Percentiles rank a stretch among this genome's conserved stretches.
phyloP scores from a whole-genome alignment of 2,888 invertebrate genomes.

The Drosophila demipolita region DNA sequence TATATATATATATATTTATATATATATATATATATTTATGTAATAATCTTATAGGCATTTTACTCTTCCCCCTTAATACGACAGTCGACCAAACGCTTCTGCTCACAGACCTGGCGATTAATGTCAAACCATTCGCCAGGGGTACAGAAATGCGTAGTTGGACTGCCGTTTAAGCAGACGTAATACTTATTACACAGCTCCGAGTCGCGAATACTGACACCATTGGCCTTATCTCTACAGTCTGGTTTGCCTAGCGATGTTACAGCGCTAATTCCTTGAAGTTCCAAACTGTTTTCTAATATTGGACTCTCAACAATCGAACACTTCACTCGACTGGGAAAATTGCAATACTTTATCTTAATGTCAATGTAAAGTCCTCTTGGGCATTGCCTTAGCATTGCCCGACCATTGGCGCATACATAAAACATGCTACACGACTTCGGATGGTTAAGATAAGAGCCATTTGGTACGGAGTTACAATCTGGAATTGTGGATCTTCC shows the following conservation, averaged over 20 bases:
- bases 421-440: constrained; percentile 49
- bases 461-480: constrained; percentile 36
- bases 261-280: background rate
- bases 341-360: constrained; percentile 32
- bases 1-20: background rate
- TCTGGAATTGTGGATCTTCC: constrained; percentile 18
- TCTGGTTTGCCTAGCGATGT: background rate
- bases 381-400: constrained; percentile 43
- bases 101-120: constrained; percentile 34
- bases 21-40: background rate
- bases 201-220: constrained; percentile 36
- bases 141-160: constrained; percentile 50
- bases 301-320: background rate
- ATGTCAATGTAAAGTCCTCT: constrained; percentile 43
- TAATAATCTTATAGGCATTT: background rate
- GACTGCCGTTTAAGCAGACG: constrained; percentile 42
- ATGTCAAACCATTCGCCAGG: constrained; percentile 63
- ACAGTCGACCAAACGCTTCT: constrained; percentile 28
- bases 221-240: constrained; percentile 38
- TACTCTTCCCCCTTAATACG: constrained; percentile 8
- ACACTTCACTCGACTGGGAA: constrained; percentile 43
- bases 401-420: constrained; percentile 40
- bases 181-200: constrained; percentile 59
- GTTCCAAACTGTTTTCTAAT: background rate
- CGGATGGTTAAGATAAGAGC: constrained; percentile 30